A percentile compares a stretch with the other conserved stretches of the same genome.
These are phyloP conservation scores for Eunapius fragilis DNA, from an alignment of 37 sponge, comb jelly and placozoan species.

Conservation along the genomic window DNA sequence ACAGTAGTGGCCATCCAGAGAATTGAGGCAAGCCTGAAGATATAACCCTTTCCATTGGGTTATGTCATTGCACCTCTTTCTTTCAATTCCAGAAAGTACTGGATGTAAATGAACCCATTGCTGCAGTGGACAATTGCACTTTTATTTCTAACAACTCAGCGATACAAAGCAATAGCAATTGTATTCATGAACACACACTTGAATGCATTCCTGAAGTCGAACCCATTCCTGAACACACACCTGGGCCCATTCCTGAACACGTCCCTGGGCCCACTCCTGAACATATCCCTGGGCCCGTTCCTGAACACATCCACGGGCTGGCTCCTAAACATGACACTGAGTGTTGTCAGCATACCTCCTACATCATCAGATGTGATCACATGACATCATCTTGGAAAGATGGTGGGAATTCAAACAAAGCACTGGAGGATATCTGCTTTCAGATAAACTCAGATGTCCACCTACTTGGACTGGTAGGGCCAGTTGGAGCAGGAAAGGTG, in stretches of 20 bases:
- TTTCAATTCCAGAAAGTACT: background rate
- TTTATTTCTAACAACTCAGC: background rate
- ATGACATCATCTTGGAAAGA: background rate
- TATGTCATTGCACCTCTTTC: background rate
- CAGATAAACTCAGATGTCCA: background rate
- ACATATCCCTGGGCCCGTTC: background rate
- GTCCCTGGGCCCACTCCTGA: background rate
- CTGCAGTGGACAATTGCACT: background rate
- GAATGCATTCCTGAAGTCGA: background rate
- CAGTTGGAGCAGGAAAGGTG: constrained; percentile 82
- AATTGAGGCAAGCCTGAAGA: constrained; percentile 6
- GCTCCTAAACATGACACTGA: background rate
- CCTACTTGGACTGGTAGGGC: constrained; percentile 65
- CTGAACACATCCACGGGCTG: background rate
- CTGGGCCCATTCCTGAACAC: background rate
- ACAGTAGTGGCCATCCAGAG: constrained; percentile 10
- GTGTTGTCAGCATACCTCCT: background rate
- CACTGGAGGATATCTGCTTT: background rate
- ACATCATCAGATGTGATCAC: background rate
- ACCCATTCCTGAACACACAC: background rate
- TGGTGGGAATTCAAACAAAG: background rate
- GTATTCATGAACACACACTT: background rate
- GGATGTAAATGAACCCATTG: background rate
- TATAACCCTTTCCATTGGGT: background rate
- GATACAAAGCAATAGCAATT: background rate